These are phyloP conservation scores for Ia io DNA, from an alignment of 2,113 vertebrate species.

Conservation along the genomic window DNA sequence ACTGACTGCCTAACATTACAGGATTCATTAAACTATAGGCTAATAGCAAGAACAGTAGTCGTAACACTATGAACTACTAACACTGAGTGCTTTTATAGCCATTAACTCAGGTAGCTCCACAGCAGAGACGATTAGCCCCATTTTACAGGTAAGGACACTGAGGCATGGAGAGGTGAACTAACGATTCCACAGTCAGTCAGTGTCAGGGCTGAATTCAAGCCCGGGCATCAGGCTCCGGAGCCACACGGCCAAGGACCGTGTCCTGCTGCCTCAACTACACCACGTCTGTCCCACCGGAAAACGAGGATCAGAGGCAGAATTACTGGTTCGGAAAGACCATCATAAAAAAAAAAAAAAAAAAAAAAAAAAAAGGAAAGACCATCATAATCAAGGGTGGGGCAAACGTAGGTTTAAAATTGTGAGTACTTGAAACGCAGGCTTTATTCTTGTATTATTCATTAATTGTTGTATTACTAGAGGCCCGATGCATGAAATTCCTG, in stretches of 20 bases:
- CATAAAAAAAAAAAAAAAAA: no score
- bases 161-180: neutral
- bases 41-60: neutral
- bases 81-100: neutral
- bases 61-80: neutral
- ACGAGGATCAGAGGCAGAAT: accelerated
- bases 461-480: neutral
- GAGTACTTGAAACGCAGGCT: neutral
- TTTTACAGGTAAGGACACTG: neutral
- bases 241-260: accelerated
- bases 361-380: no score
- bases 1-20: neutral
- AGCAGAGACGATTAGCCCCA: neutral
- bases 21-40: neutral
- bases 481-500: no score
- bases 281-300: accelerated
- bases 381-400: neutral
- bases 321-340: neutral
- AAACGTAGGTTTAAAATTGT: neutral
- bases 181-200: neutral
- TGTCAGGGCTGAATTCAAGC: neutral
- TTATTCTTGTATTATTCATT: neutral
- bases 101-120: neutral
- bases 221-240: neutral
- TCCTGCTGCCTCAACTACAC: neutral